Evolutionary conservation across 2,888 invertebrate genomes (phyloP), one percentile per base, ranked within the genome.

Genomic region (Arenicola marina): DNA sequence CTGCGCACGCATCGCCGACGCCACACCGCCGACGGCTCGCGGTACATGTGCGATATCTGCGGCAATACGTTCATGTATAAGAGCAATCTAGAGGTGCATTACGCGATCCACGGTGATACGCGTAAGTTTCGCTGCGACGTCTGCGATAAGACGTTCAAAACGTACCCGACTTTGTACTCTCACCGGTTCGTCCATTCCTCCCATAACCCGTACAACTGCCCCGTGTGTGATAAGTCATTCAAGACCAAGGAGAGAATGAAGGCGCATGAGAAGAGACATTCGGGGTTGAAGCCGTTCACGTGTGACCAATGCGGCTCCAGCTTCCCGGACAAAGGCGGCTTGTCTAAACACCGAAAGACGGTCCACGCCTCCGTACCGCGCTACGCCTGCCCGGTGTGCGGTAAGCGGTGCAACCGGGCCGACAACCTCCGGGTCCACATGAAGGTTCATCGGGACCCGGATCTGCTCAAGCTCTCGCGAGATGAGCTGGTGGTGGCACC

Each of bases 301-400:
- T 75, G 75, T 62, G 69, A 62, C 26, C 59, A 69, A 21, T 76
- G 75, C 46, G 70, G 69, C 7, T 66, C 67, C 11, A 61, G 66
- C 15, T 76, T 76, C 59, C 78, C 78, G 1, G 78, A 78, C 59
- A 78, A 78, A 60, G 78, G 78, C 4, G 79, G 79, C 0, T 62
- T 79, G 32, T 71, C 75, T 4, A 80, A 80, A 59, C 80, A 80
- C 61, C 69, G 67, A 43, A 72, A 73, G 48, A 77, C 79, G 15
- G 76, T 80, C 11, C 80, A 80, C 57, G 64, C 70, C 21, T 62
- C 69, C 1, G 67, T 65, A n/a, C 76, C 75, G 44, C 70, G 74
- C 48, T 79, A 76, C 68, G 72, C 71, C 0, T 80, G 80, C 64
- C 73, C 72, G 29, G 69, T 76, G 24, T 80, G 80, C 70, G 76